These are phyloP conservation scores for Meteorus sp. DNA, from an alignment of 1,140 invertebrate species.

Conservation along the genomic window DNA sequence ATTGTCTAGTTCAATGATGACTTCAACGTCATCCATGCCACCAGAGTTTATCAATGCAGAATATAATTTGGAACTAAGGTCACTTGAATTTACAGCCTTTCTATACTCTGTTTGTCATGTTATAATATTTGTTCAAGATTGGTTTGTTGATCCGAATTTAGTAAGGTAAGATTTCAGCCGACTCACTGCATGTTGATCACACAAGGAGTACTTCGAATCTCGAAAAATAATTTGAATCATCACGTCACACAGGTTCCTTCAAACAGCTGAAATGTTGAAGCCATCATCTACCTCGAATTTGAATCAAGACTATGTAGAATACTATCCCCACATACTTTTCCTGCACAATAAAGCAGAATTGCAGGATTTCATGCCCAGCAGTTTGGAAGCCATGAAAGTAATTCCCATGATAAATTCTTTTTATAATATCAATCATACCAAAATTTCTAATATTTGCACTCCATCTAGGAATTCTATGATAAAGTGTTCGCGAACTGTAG, in stretches of 20 bases:
- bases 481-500: constrained; percentile 72
- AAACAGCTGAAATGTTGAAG: constrained; percentile 85
- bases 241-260: constrained; percentile 67
- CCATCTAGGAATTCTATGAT: constrained; percentile 62
- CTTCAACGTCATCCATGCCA: constrained; percentile 55
- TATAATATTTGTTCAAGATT: constrained; percentile 83
- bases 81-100: constrained; percentile 80
- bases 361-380: constrained; percentile 70
- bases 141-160: constrained; percentile 78
- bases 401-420: constrained; percentile 2
- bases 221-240: not conserved
- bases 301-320: constrained; percentile 69
- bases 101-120: constrained; percentile 88
- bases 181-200: not conserved
- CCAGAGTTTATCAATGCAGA: constrained; percentile 65
- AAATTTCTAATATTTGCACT: too few species aligned
- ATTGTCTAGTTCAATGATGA: constrained; percentile 67
- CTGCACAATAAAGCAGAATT: constrained; percentile 74
- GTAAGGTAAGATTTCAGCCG: constrained; percentile 61
- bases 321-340: constrained; percentile 77
- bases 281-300: constrained; percentile 70
- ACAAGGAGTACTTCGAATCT: not conserved
- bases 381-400: constrained; percentile 69
- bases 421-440: not conserved
- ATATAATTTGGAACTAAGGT: constrained; percentile 71